Conservation (phyloP, 30 jellyfish, hydroid and myxozoan species). For the Turritopsis rubra region DNA sequence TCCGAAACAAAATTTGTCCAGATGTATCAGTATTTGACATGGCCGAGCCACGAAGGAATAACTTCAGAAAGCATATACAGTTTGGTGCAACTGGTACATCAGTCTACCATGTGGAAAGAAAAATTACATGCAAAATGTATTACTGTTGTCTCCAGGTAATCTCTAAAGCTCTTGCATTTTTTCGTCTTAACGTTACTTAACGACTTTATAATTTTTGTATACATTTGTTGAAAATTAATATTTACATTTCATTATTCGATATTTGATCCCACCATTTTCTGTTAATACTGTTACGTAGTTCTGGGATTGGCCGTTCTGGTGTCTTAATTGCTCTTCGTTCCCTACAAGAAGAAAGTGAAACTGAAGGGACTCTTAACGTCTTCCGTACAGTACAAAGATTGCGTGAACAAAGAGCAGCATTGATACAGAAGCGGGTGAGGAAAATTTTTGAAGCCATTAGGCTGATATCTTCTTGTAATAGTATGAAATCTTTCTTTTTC, state of each 20-base stretch:
- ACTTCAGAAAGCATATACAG: conserved; percentile 25
- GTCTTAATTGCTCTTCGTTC: conserved; percentile 53
- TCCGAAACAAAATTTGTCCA: conserved; percentile 32
- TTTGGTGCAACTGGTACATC: conserved; percentile 26
- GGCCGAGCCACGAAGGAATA: conserved; percentile 48
- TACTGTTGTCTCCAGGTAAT: conserved; percentile 32
- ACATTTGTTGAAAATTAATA: too few relatives aligned
- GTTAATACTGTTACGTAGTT: conserved; percentile 38
- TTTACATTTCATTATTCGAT: too few relatives aligned
- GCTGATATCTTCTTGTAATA: too few relatives aligned
- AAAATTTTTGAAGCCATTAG: not conserved
- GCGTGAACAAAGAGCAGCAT: conserved; percentile 51
- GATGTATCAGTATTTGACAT: conserved; percentile 48
- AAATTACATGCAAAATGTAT: conserved; percentile 21
- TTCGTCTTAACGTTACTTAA: not conserved
- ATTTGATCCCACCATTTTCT: not conserved
- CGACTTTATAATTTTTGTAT: too few relatives aligned
- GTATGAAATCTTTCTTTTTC: too few relatives aligned
- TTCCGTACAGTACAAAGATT: conserved; percentile 52
- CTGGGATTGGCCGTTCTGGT: conserved; percentile 84
- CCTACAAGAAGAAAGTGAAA: conserved; percentile 43
- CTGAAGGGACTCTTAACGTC: conserved; percentile 37
- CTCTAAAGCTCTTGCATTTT: not conserved
- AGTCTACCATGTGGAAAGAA: conserved; percentile 28
- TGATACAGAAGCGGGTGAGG: conserved; percentile 58